Percentiles rank a stretch among this genome's conserved stretches.
Evolutionary conservation across 35 echinoderm and acorn worm species (phyloP).

Genomic region (Lytechinus variegatus): DNA sequence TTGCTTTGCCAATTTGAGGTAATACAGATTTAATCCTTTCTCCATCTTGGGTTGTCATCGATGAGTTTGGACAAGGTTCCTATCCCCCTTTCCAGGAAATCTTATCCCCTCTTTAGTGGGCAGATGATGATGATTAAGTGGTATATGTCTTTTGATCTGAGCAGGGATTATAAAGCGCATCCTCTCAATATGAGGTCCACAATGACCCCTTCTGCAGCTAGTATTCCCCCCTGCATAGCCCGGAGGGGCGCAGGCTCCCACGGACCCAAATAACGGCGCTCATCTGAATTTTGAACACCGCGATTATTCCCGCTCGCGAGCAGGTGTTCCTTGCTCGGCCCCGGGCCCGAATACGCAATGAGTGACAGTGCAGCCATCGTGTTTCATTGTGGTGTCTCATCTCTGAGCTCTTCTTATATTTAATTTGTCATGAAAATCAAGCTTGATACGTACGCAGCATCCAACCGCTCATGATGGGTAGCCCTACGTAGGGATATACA

Average conservation of each 20-base stretch:
- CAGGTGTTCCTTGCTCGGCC: conserved; percentile 2
- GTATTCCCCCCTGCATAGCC: background rate
- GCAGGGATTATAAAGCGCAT: background rate
- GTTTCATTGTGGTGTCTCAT: no score
- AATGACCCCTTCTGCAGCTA: conserved; percentile 25
- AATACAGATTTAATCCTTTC: background rate
- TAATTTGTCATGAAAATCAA: background rate
- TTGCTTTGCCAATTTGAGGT: background rate
- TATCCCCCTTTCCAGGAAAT: background rate
- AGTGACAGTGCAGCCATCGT: background rate
- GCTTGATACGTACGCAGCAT: background rate
- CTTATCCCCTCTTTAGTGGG: background rate
- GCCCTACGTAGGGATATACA: no score
- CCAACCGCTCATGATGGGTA: no score
- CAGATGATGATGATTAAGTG: conserved; percentile 29
- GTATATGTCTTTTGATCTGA: conserved; percentile 27
- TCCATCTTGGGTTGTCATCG: background rate
- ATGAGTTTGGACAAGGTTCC: background rate
- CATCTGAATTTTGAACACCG: conserved; percentile 42
- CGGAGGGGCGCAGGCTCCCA: background rate
- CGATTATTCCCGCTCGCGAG: conserved; percentile 45
- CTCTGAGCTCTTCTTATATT: background rate
- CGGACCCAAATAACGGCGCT: background rate
- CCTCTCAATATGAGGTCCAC: background rate
- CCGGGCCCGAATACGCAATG: conserved; percentile 25